Evolutionary conservation across 1,140 invertebrate species (phyloP).

Genomic region (Phthorimaea operculella): DNA sequence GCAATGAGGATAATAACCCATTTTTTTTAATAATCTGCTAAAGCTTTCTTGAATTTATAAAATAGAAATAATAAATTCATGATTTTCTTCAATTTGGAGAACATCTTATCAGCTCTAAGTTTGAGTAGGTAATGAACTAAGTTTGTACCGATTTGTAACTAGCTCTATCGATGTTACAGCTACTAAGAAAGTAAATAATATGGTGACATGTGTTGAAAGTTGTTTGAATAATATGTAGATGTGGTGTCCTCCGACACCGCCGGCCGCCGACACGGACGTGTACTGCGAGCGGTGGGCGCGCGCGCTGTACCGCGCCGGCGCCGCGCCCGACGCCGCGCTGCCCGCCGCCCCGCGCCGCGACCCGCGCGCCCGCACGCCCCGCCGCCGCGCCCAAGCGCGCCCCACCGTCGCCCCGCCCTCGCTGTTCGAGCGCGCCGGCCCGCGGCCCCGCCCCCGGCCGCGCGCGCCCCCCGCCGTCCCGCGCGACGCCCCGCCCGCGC

Average conservation of each 20-base stretch:
- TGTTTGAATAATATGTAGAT: conserved; percentile 71
- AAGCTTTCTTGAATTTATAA: too few species aligned
- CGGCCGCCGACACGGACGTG: conserved; percentile 89
- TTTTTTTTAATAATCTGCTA: too few species aligned
- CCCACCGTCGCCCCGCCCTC: conserved; percentile 76
- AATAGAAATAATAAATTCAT: too few species aligned
- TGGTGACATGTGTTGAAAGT: neutral
- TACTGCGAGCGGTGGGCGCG: conserved; percentile 88
- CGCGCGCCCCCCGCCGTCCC: conserved; percentile 58
- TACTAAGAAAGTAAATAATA: too few species aligned
- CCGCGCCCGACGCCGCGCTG: conserved; percentile 86
- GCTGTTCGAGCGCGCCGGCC: conserved; percentile 64
- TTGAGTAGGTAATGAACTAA: too few species aligned
- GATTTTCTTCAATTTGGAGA: too few species aligned
- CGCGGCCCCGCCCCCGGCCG: conserved; percentile 69
- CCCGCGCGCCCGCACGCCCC: conserved; percentile 73
- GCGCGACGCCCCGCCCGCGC: conserved; percentile 73
- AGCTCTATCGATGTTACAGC: too few species aligned
- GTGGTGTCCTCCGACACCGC: conserved; percentile 96
- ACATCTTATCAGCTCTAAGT: too few species aligned
- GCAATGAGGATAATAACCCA: too few species aligned
- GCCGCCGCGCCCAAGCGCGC: conserved; percentile 57
- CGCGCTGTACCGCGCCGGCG: conserved; percentile 85
- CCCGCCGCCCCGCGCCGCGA: conserved; percentile 64
- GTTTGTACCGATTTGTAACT: too few species aligned